A percentile compares a stretch with the other conserved stretches of the same genome.
These are phyloP conservation scores for Bradypodion pumilum DNA, from an alignment of 2,797 vertebrate species.

Conservation along the genomic window DNA sequence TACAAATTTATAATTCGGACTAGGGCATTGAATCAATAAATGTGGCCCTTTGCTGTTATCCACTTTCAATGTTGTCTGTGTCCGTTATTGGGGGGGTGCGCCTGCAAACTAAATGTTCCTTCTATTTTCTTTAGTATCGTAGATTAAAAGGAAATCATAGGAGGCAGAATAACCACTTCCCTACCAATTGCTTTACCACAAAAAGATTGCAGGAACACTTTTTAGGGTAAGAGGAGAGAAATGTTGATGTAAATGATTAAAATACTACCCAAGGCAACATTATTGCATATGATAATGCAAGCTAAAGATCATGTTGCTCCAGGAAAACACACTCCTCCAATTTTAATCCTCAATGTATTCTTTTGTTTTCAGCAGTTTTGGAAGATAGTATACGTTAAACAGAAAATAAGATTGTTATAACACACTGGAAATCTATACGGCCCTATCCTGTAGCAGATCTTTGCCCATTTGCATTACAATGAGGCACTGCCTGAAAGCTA, in stretches of 20 bases:
- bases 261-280: slow-evolving; percentile 14
- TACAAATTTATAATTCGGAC: no score
- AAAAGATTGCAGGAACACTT: background rate
- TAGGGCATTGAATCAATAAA: no score
- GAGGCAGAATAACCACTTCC: no score
- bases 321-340: slow-evolving; percentile 3
- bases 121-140: no score
- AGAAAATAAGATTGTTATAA: background rate
- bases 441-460: background rate
- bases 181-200: background rate
- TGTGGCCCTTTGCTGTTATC: no score
- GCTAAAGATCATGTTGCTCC: background rate
- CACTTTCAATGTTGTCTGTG: no score
- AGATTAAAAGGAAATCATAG: no score
- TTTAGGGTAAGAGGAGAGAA: background rate
- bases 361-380: slow-evolving; percentile 19
- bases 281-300: background rate
- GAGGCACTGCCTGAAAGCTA: background rate
- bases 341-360: slow-evolving; percentile 16
- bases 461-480: background rate
- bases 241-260: background rate
- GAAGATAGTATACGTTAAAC: background rate
- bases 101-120: no score
- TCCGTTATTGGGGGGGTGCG: no score
- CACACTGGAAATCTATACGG: background rate